phyloP scores from a whole-genome alignment of 2,797 vertebrate species.

The Meriones psammophilus region DNA sequence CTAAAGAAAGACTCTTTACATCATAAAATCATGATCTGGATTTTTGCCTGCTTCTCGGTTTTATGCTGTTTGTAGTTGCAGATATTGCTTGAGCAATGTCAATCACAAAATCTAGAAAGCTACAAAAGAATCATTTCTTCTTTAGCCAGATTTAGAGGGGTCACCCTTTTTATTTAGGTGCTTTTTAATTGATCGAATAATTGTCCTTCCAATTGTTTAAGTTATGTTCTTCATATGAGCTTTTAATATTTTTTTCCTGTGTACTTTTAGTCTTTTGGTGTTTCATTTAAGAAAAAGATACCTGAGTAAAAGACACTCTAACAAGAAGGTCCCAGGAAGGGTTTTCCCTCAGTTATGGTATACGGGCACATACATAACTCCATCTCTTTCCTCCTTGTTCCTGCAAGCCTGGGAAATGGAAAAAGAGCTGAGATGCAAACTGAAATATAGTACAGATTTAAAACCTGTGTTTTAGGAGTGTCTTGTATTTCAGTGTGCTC shows the following conservation, averaged over 20 bases:
- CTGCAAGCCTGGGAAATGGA: background rate
- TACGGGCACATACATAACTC: background rate
- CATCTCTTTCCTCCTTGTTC: background rate
- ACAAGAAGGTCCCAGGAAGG: background rate
- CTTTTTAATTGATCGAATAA: background rate
- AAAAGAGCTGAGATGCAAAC: slow-evolving; percentile 40
- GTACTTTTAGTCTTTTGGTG: background rate
- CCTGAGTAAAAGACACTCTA: background rate
- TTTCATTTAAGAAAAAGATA: background rate
- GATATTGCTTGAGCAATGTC: background rate
- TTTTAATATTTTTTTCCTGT: slow-evolving; percentile 12
- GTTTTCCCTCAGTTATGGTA: background rate
- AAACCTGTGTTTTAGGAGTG: background rate
- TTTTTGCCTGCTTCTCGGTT: background rate
- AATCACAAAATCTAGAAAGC: background rate
- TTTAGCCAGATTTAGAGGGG: background rate
- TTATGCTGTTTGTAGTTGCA: background rate
- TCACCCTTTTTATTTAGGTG: background rate
- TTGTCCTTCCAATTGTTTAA: background rate
- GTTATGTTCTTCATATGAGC: background rate
- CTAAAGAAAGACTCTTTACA: background rate
- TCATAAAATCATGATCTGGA: background rate
- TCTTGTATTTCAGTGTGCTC: background rate
- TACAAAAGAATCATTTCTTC: background rate
- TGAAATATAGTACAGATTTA: background rate